Evolutionary conservation across 2,888 invertebrate genomes (phyloP).

Genomic region (Cephalotes varians): DNA sequence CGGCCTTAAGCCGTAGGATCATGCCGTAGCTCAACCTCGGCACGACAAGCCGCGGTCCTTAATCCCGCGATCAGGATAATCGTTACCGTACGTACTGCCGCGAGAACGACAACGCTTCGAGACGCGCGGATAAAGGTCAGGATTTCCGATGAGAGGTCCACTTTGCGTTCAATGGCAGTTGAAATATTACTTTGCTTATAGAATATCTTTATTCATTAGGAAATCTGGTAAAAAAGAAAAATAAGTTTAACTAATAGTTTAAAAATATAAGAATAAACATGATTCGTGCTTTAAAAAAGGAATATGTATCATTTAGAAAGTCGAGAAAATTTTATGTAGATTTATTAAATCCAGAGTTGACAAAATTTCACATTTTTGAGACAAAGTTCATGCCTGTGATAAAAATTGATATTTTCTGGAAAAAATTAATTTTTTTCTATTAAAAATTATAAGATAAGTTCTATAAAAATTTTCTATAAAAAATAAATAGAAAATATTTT

Average conservation of each 20-base stretch:
- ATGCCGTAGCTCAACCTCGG: conserved; percentile 71
- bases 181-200: neutral
- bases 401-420: too few species aligned
- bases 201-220: neutral
- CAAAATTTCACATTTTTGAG: too few species aligned
- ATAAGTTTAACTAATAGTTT: neutral
- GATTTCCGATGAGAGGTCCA: conserved; percentile 22
- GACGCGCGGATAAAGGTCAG: conserved; percentile 34
- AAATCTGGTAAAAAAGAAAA: neutral
- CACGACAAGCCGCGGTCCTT: conserved; percentile 70
- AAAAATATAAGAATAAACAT: neutral
- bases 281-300: neutral
- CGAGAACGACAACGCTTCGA: conserved; percentile 32
- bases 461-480: too few species aligned
- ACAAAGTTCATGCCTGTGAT: too few species aligned
- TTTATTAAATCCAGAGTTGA: neutral
- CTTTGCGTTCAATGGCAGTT: neutral
- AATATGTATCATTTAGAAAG: neutral
- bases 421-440: too few species aligned
- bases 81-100: conserved; percentile 48
- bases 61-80: conserved; percentile 73
- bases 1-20: conserved; percentile 74
- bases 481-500: too few species aligned
- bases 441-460: too few species aligned
- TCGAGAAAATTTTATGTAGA: neutral